phyloP scores from a whole-genome alignment of 2,797 vertebrate genomes.

The Leuciscus waleckii region DNA sequence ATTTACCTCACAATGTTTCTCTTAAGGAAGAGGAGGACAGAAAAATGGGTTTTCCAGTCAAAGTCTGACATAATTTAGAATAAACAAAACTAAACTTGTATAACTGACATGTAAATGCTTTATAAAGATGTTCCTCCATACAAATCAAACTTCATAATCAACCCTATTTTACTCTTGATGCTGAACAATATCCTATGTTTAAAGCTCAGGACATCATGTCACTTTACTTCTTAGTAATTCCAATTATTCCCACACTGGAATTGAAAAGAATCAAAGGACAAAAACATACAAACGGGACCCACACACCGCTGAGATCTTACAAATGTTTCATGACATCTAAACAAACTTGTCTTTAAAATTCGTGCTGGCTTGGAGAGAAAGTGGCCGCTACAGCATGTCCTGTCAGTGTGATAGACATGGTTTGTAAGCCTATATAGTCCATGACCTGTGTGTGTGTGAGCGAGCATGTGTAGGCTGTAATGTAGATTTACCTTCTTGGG shows the following conservation, averaged over 20 bases:
- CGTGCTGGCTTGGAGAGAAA: background rate
- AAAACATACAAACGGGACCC: background rate
- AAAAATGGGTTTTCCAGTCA: background rate
- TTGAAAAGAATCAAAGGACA: background rate
- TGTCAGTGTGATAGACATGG: slow-evolving; percentile 41
- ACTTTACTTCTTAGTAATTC: background rate
- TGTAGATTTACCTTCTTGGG: slow-evolving; percentile 94
- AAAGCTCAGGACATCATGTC: background rate
- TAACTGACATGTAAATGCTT: background rate
- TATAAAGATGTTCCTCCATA: background rate
- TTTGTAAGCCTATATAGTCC: slow-evolving; percentile 12
- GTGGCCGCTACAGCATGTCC: background rate
- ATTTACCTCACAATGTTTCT: background rate
- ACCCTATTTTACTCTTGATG: background rate
- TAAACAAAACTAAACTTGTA: background rate
- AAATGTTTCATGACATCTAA: background rate
- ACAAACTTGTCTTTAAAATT: background rate
- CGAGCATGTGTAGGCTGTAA: slow-evolving; percentile 57
- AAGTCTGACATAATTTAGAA: background rate
- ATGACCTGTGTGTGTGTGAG: slow-evolving; percentile 13
- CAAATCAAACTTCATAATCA: background rate
- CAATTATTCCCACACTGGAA: background rate
- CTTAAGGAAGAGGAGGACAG: background rate
- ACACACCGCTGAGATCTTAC: background rate
- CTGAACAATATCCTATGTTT: background rate